Conservation (phyloP, 2,113 vertebrate genomes). For the Coreoperca whiteheadi region DNA sequence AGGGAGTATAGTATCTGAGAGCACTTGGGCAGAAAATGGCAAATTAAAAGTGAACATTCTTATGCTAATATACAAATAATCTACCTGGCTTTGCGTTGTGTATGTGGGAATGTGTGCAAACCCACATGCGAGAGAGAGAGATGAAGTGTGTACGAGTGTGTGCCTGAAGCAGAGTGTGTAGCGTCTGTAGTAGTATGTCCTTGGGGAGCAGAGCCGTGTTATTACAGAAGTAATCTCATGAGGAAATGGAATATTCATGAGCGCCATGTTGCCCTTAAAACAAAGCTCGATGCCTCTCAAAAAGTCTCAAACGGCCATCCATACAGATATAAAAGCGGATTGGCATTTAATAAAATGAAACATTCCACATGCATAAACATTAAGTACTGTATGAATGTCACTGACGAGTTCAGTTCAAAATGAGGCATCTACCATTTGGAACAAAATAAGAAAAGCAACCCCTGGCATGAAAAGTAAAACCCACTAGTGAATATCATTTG, state of each 20-base stretch:
- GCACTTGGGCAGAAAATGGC: constrained; percentile 80
- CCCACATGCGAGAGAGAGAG: constrained; percentile 8
- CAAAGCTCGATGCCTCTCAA: constrained; percentile 72
- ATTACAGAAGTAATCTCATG: constrained; percentile 80
- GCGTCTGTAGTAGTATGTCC: constrained; percentile 66
- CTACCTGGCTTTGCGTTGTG: constrained; percentile 56
- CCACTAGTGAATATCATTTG: constrained; percentile 8
- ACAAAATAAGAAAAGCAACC: background rate
- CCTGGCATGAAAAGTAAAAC: constrained; percentile 4
- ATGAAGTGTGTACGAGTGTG: constrained; percentile 22
- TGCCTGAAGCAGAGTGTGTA: constrained; percentile 52
- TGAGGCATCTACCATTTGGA: constrained; percentile 25
- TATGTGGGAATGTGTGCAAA: constrained; percentile 27
- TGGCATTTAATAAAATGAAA: constrained; percentile 72
- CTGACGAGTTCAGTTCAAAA: constrained; percentile 53
- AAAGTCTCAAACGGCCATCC: constrained; percentile 55
- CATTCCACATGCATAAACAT: constrained; percentile 69
- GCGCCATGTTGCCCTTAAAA: constrained; percentile 75
- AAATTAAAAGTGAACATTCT: constrained; percentile 80
- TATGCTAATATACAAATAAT: constrained; percentile 78
- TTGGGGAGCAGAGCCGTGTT: constrained; percentile 73
- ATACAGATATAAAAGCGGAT: constrained; percentile 31
- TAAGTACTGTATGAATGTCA: constrained; percentile 54
- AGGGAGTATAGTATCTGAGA: constrained; percentile 52
- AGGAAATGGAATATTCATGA: constrained; percentile 84